Evolutionary conservation across 2,797 vertebrate genomes (phyloP).

Genomic region (Garrulus glandarius): DNA sequence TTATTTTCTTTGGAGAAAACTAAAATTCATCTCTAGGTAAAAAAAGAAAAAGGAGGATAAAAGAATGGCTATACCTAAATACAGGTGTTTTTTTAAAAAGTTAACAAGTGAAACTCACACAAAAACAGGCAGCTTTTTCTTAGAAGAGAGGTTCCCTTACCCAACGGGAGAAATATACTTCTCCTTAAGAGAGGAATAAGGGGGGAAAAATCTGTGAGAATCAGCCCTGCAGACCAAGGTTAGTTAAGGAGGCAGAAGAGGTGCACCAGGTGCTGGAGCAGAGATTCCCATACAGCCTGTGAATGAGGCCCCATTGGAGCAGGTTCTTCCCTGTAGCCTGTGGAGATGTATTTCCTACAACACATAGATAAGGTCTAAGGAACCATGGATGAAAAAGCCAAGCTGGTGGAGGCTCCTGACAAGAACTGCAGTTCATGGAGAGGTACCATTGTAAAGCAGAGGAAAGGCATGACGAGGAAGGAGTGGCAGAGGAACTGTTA

Average conservation of each 20-base stretch:
- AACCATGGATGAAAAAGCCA: not conserved
- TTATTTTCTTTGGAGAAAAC: not conserved
- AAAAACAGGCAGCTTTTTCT: not conserved
- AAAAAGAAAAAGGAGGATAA: accelerated
- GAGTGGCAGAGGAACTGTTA: not conserved
- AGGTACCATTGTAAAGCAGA: not conserved
- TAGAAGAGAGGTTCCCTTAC: not conserved
- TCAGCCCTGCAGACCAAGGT: not conserved
- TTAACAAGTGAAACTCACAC: not conserved
- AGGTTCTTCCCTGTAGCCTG: not conserved
- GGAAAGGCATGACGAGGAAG: not conserved
- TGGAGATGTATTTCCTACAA: not conserved
- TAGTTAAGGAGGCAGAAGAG: not conserved
- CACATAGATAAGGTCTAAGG: no score
- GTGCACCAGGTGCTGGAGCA: not conserved
- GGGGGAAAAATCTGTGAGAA: not conserved
- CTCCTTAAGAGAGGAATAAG: not conserved
- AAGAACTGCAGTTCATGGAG: not conserved
- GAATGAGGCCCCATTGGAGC: not conserved
- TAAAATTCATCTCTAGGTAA: not conserved
- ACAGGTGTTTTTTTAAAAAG: not conserved
- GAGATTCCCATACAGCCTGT: not conserved
- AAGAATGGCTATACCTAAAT: no score
- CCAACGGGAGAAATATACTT: accelerated
- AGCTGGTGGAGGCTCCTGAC: not conserved